Evolutionary conservation across 2,113 vertebrate species (phyloP).

Genomic region (Cettia cetti): DNA sequence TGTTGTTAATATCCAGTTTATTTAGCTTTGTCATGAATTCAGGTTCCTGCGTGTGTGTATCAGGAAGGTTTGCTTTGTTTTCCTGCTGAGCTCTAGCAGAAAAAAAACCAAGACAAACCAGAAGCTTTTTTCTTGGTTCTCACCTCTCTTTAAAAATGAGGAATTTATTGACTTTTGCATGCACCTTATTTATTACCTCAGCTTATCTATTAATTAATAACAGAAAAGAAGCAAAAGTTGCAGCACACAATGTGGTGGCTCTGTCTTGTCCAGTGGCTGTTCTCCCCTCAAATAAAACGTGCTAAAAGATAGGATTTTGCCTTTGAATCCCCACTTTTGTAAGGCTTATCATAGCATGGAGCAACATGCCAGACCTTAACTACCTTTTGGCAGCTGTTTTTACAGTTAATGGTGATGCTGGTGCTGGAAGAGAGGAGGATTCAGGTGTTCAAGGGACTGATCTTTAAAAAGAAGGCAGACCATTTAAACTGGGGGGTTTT

Average conservation of each 20-base stretch:
- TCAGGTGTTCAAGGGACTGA: not conserved
- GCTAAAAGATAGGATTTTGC: not conserved
- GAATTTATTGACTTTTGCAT: not conserved
- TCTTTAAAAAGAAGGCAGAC: not conserved
- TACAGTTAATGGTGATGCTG: not conserved
- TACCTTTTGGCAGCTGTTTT: not conserved
- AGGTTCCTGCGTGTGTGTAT: not conserved
- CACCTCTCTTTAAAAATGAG: not conserved
- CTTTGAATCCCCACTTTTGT: not conserved
- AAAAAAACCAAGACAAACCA: not conserved
- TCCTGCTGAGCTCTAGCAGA: not conserved
- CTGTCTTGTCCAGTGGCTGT: not conserved
- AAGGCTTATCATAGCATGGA: accelerated
- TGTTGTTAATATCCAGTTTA: not conserved
- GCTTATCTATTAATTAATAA: not conserved
- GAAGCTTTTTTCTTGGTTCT: not conserved
- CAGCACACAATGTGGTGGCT: not conserved
- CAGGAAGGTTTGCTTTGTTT: not conserved
- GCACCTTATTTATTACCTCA: not conserved
- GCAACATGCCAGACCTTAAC: not conserved
- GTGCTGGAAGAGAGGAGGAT: not conserved
- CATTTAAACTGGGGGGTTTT: not conserved
- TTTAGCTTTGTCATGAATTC: not conserved
- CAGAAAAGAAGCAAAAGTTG: not conserved
- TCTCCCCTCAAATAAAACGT: not conserved